Evolutionary conservation across 2,113 vertebrate species (phyloP), one percentile per base, ranked within the genome.

Genomic region (Epinephelus lanceolatus): DNA sequence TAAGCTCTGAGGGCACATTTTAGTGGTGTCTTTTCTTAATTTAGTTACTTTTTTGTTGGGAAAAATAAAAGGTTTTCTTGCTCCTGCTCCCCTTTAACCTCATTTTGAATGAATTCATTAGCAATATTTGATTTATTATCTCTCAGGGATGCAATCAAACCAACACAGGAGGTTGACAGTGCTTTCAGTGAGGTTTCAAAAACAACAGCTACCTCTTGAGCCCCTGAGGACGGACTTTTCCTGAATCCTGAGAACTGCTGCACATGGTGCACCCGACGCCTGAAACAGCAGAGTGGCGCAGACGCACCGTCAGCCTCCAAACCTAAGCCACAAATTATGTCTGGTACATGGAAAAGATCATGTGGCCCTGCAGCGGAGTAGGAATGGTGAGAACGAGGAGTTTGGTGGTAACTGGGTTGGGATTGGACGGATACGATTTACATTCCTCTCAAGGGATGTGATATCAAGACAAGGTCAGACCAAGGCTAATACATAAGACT

Each of bases 301-400:
- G 95, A 95, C 92, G 93, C 94, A 94, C 88, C 86, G 92, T 95
- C 94, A 95, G 95, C 95, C 94, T 95, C 94, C 92, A 95, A 94
- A 93, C 94, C 92, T 89, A 92, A 94, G 91, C 95, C 94, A 89
- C 95, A 95, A 95, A 94, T 93, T 90, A 95, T 93, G 94, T 94
- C 94, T 94, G 94, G 93, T 88, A 91, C 92, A 93, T 92, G 93
- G 93, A 93, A 94, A 91, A 91, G 87, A 93, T 95, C 92, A 94
- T 92, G 92, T 90, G 93, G 91, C 91, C 88, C 92, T 91, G 88
- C 85, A 88, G 83, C 30, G 63, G 90, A 91, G 91, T 88, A 88
- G 89, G 92, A 89, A 89, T 87, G 92, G 91, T 89, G 92, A 94
- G 90, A 93, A 91, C 70, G 75, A 91, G 84, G 74, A 91, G 91